Conservation (phyloP, 2,888 invertebrate species). For the Plagiodera versicolora region DNA sequence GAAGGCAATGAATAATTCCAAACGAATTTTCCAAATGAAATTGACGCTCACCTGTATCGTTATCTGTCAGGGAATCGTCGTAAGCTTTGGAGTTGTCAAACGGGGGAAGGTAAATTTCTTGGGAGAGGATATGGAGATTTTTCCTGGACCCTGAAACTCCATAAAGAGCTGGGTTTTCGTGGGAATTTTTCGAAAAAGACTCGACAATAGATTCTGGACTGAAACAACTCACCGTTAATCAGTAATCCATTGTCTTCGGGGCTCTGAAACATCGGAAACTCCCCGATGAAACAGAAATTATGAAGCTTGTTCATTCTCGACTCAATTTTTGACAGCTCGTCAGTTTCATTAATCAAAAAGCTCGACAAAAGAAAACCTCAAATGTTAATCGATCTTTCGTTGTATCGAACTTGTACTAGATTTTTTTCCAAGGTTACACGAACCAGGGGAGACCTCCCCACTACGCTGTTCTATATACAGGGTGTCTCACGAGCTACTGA, state of each 20-base stretch:
- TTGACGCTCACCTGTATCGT: conserved; percentile 20
- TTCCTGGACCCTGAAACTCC: conserved; percentile 17
- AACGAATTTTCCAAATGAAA: background rate
- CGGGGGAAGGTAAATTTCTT: conserved; percentile 29
- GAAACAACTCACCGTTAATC: conserved; percentile 17
- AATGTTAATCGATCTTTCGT: no score
- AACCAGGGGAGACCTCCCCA: no score
- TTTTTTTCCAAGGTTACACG: no score
- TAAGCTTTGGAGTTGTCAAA: conserved; percentile 26
- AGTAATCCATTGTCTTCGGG: conserved; percentile 17
- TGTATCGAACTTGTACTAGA: no score
- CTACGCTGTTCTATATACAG: no score
- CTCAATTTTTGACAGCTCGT: conserved; percentile 4
- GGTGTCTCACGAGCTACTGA: no score
- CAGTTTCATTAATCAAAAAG: background rate
- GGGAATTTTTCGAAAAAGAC: background rate
- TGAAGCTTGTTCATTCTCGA: conserved; percentile 27
- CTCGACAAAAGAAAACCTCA: no score
- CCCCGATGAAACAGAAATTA: conserved; percentile 27
- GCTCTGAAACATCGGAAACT: conserved; percentile 27
- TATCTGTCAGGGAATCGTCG: conserved; percentile 21
- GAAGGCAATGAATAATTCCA: background rate
- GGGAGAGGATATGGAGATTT: conserved; percentile 18
- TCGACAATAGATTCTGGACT: background rate
- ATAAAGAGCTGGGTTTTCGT: background rate